phyloP scores from a whole-genome alignment of 2,113 vertebrate genomes.

The Spheniscus mendiculus region DNA sequence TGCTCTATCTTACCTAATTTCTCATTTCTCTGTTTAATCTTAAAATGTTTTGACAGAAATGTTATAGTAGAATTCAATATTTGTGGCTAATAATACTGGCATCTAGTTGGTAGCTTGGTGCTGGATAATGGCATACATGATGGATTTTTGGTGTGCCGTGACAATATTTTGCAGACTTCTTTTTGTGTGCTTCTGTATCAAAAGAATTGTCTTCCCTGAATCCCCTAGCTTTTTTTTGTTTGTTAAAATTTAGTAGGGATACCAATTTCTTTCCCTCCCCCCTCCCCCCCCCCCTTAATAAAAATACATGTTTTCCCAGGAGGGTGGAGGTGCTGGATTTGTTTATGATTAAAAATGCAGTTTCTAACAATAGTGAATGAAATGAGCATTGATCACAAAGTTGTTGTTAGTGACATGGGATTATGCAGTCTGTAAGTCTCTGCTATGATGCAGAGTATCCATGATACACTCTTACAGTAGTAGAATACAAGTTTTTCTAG shows the following conservation, averaged over 20 bases:
- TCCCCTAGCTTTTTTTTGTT: neutral
- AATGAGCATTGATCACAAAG: neutral
- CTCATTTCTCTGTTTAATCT: neutral
- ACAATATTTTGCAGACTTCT: neutral
- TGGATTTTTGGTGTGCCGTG: fast-evolving
- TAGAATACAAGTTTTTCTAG: neutral
- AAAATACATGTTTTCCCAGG: neutral
- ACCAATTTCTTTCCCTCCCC: too few relatives aligned
- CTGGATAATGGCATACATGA: neutral
- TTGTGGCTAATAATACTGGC: neutral
- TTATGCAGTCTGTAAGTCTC: neutral
- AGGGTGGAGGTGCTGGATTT: neutral
- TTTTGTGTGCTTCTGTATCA: neutral
- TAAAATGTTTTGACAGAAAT: neutral
- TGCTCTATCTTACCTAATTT: neutral
- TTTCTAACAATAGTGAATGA: neutral
- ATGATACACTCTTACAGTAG: neutral
- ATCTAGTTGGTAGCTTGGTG: neutral
- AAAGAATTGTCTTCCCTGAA: neutral
- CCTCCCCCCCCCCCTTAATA: fast-evolving
- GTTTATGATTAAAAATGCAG: neutral
- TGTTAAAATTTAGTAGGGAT: neutral
- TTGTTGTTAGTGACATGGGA: neutral
- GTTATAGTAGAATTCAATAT: fast-evolving
- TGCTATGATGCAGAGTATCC: neutral